Base-by-base conservation (phyloP, 2,888 invertebrate species). In the Trissoscelio sp. region DNA sequence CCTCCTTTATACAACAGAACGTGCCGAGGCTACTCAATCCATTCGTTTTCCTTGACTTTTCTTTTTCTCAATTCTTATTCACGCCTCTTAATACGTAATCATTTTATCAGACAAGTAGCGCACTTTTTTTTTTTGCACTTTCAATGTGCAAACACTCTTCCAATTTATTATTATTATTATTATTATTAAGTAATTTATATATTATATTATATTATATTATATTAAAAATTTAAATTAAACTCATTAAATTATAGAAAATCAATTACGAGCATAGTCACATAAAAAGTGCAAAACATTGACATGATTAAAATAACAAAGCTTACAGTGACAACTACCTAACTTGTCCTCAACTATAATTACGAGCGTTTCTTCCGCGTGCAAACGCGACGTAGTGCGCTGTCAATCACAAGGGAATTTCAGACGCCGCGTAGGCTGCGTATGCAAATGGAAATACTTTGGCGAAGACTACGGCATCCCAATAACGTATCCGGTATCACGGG, bases 381-480 rank as follows among this genome's bases (percentile, higher is more conserved):
- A 39, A 42, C 34, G 22, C 57, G 22, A 51, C 28, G 70, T 14
- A 16, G 69, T 53, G 67, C 72, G 60, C 72, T 60, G 79, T 72
- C 79, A 79, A 77, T 79, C 77, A 60, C 51, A 18, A 46, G 55
- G 51, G 82, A 79, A 77, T 82, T 73, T 66, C 18, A 62, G 62
- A 57, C 57, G 62, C 22, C 53, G 67, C 72, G 74, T 64, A 70
- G 70, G 78, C 70, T 60, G 72, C 62, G 28, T 51, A 74, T 81
- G 66, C 60, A 81, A 75, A 81, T 81, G 81, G 75, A 70, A 81
- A 75, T 70, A 44, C 75, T n/a, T 81, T 64, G 66, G 62, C 51
- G 53, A 73, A 75, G 77, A 72, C 48, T 66, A 51, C 42, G 66
- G 69, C 37, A 69, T 69, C 37, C 39, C 28, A 62, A 20, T 62